Conservation (phyloP, 2,113 vertebrate species). For the Atherinomorus stipes region DNA sequence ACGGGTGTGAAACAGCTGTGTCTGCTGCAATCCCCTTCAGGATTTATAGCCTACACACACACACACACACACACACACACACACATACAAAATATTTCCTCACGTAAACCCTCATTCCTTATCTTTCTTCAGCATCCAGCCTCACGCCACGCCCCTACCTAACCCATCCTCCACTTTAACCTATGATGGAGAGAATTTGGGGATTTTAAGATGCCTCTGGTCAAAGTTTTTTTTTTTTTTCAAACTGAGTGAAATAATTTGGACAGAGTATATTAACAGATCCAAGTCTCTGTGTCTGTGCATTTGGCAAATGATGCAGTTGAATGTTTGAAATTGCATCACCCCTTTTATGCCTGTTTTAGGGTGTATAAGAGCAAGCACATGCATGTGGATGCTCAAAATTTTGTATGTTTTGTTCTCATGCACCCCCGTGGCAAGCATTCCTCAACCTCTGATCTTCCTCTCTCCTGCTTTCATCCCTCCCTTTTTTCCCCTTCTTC, state of each 20-base stretch:
- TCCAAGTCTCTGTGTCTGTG: background rate
- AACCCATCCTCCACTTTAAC: constrained; percentile 1
- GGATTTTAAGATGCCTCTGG: constrained; percentile 25
- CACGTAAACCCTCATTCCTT: constrained; percentile 51
- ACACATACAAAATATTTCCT: constrained; percentile 41
- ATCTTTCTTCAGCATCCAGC: constrained; percentile 49
- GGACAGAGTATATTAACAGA: background rate
- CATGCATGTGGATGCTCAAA: constrained; percentile 34
- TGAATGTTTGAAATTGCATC: background rate
- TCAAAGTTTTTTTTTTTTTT: background rate
- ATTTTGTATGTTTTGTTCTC: constrained; percentile 25
- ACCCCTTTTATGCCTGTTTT: constrained; percentile 4
- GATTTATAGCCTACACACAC: constrained; percentile 56
- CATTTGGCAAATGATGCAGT: constrained; percentile 5
- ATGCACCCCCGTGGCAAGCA: constrained; percentile 40
- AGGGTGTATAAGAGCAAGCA: constrained; percentile 10
- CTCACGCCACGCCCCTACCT: constrained; percentile 18
- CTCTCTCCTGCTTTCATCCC: constrained; percentile 39
- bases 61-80: constrained; percentile 39
- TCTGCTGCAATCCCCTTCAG: constrained; percentile 48
- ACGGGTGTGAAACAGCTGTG: constrained; percentile 74
- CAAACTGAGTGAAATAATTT: background rate
- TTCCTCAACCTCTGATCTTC: constrained; percentile 61
- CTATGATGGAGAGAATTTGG: constrained; percentile 10
- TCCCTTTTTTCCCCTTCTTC: constrained; percentile 36